Evolutionary conservation across 1,140 invertebrate species (phyloP).

Genomic region (Eulimnadia texana): DNA sequence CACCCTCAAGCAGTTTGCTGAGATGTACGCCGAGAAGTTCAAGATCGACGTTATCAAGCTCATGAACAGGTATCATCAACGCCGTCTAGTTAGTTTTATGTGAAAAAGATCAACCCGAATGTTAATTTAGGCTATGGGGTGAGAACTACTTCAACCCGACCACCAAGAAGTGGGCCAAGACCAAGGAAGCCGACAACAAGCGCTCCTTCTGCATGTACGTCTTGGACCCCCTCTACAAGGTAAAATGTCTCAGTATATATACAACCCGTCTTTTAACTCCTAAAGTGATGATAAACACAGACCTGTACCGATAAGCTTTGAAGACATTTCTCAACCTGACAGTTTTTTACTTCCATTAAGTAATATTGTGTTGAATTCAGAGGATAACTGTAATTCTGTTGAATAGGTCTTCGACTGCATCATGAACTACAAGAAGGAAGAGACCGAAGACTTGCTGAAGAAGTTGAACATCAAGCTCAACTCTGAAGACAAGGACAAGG

Average conservation of each 20-base stretch:
- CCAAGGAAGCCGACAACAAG: conserved; percentile 76
- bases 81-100: too few species aligned
- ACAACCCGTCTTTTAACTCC: not conserved
- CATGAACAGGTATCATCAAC: conserved; percentile 66
- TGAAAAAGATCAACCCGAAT: conserved; percentile 11
- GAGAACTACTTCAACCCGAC: conserved; percentile 97
- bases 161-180: conserved; percentile 96
- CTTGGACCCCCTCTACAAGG: conserved; percentile 96
- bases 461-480: conserved; percentile 87
- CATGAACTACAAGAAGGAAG: conserved; percentile 97
- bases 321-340: conserved; percentile 1
- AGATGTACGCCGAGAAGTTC: conserved; percentile 98
- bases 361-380: conserved; percentile 1
- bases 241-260: conserved; percentile 27
- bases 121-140: conserved; percentile 59
- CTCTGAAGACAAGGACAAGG: conserved; percentile 89
- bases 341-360: not conserved
- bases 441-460: conserved; percentile 65
- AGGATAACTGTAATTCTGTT: conserved; percentile 13
- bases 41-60: conserved; percentile 93
- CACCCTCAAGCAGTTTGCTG: conserved; percentile 97
- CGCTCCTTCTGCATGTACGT: conserved; percentile 98
- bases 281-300: conserved; percentile 24
- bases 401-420: conserved; percentile 78
- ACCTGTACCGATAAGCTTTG: conserved; percentile 25